These are phyloP conservation scores for Marmota flaviventris DNA, from an alignment of 2,113 vertebrate genomes.

Conservation along the genomic window DNA sequence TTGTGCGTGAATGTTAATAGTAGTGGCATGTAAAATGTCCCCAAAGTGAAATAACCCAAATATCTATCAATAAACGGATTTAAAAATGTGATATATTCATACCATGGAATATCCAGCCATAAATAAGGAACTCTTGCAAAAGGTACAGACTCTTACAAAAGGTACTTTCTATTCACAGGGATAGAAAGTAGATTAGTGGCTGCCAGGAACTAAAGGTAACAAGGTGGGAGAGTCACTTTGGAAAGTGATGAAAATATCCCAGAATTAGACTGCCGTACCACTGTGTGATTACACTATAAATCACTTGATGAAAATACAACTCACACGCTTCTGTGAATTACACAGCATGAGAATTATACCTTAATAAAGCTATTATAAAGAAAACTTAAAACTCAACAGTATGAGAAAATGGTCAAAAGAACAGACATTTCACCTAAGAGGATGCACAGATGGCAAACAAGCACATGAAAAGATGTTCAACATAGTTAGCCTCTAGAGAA, in stretches of 20 bases:
- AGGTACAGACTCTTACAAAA: neutral
- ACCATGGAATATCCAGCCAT: neutral
- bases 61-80: neutral
- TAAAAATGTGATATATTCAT: neutral
- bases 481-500: neutral
- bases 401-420: constrained; percentile 53
- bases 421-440: constrained; percentile 29
- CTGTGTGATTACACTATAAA: neutral
- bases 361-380: constrained; percentile 34
- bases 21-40: neutral
- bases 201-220: neutral
- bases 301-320: neutral
- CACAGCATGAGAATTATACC: neutral
- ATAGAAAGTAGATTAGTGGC: neutral
- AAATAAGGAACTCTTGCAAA: neutral
- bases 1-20: neutral
- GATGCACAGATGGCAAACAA: neutral
- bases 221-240: neutral
- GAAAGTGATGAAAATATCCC: neutral
- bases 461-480: neutral
- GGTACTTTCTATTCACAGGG: neutral
- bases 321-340: neutral
- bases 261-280: neutral
- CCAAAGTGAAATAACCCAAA: neutral
- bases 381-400: constrained; percentile 8